A percentile compares a stretch with the other conserved stretches of the same genome.
Conservation (phyloP, 2,797 vertebrate genomes). For the Pipistrellus pipistrellus region DNA sequence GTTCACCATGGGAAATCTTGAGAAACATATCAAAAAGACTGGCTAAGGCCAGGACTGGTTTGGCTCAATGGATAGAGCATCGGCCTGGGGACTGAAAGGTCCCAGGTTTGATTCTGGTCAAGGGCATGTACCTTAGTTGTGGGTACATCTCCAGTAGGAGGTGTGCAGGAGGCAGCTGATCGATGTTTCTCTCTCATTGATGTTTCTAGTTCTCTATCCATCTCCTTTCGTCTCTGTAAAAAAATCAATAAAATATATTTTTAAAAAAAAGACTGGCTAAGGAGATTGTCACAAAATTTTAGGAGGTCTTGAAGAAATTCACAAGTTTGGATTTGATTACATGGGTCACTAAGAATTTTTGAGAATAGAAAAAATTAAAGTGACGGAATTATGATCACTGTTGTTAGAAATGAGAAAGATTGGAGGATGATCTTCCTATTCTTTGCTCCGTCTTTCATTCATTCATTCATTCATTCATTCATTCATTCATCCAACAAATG, state of each 20-base stretch:
- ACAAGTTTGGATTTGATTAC: not conserved
- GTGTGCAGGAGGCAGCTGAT: no score
- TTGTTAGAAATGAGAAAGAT: conserved; percentile 1
- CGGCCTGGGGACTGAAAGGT: no score
- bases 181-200: no score
- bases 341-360: conserved; percentile 13
- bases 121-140: no score
- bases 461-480: not conserved
- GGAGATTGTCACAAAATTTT: not conserved
- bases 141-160: no score
- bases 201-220: no score
- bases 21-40: not conserved
- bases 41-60: not conserved
- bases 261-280: not conserved
- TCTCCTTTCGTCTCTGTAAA: no score
- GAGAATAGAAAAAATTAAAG: conserved; percentile 35
- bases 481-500: not conserved
- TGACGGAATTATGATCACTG: not conserved
- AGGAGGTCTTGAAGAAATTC: conserved; percentile 3
- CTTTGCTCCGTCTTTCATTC: not conserved
- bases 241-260: no score
- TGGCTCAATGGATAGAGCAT: no score
- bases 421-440: not conserved
- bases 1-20: not conserved
- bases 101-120: no score